Conservation (phyloP, 2,888 invertebrate species). For the Galerucella calmariensis region DNA sequence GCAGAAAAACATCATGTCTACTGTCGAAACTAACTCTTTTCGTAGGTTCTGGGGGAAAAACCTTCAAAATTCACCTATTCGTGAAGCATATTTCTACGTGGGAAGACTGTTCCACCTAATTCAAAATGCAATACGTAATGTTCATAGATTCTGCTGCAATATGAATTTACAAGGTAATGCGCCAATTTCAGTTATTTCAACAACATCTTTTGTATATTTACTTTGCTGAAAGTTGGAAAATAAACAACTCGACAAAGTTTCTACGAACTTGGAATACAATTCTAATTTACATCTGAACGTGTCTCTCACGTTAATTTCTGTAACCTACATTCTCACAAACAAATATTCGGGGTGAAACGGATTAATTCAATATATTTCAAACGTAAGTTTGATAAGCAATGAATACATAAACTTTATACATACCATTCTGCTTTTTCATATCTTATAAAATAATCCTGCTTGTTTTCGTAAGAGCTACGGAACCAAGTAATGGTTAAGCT, state of each 20-base stretch:
- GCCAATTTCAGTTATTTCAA: background rate
- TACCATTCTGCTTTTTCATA: too few species aligned
- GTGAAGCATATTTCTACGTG: too few species aligned
- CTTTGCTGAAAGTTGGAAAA: background rate
- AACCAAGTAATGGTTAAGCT: too few species aligned
- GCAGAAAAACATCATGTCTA: too few species aligned
- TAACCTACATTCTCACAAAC: background rate
- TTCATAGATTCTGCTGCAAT: background rate
- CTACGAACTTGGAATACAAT: background rate
- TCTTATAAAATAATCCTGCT: too few species aligned
- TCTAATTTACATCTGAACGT: background rate
- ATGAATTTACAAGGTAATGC: background rate
- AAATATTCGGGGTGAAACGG: background rate
- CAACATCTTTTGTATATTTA: background rate
- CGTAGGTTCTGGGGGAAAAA: too few species aligned
- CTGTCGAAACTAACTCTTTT: too few species aligned
- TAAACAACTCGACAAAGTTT: conserved; percentile 2
- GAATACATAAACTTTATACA: too few species aligned
- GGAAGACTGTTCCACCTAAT: background rate
- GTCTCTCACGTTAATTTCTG: background rate
- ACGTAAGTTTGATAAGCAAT: too few species aligned
- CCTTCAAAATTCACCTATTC: too few species aligned
- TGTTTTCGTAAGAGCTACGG: too few species aligned
- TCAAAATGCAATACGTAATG: background rate
- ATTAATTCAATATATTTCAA: too few species aligned